Base-by-base conservation (phyloP, 2,888 invertebrate species). In the Flabesymbios commensalis region DNA sequence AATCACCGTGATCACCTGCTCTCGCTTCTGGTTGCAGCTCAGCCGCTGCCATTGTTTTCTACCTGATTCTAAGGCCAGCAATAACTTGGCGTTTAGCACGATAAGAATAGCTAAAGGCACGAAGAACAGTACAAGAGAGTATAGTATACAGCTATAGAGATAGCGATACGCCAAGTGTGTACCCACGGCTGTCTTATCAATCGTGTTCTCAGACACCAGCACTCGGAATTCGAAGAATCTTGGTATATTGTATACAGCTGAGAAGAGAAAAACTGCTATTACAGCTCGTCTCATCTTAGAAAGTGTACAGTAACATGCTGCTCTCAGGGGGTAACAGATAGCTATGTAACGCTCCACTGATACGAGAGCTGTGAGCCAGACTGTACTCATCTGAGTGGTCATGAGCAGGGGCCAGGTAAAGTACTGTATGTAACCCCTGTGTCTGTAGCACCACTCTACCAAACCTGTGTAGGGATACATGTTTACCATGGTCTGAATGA, bases 341-440 rank as follows among this genome's bases (percentile, higher is more conserved):
- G 72, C 72, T 14, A 72, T 54, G 58, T 61, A 72, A 5, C 72
- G 66, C 45, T 72, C 72, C 32, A 64, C 52, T 10, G 72, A 71
- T 10, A 73, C 68, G 28, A 72, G 63, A 17, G 73, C 69, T 17
- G 72, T 72, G 47, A 72, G 32, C 65, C 71, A 73, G 7, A 71
- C 72, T 3, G 72, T 69, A 22, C 57, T 59, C 72, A 72, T 70
- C 57, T 73, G 72, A 1, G 65, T 61, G 51, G 60, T 67, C 67
- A 72, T 67, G 17, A 70, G 41, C 7, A 73, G 39, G n/a, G 72
- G 72, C 72, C 72, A 72, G 10, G 70, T 43, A 31, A 49, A 26
- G 49, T 56, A 63, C 54, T 68, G 65, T 41, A 68, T 61, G 53
- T 61, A 61, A 24, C 62, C 65, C 17, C 65, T 48, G 60, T 67